phyloP scores from a whole-genome alignment of 2,797 vertebrate species.

The Schizopygopsis malacanthus region DNA sequence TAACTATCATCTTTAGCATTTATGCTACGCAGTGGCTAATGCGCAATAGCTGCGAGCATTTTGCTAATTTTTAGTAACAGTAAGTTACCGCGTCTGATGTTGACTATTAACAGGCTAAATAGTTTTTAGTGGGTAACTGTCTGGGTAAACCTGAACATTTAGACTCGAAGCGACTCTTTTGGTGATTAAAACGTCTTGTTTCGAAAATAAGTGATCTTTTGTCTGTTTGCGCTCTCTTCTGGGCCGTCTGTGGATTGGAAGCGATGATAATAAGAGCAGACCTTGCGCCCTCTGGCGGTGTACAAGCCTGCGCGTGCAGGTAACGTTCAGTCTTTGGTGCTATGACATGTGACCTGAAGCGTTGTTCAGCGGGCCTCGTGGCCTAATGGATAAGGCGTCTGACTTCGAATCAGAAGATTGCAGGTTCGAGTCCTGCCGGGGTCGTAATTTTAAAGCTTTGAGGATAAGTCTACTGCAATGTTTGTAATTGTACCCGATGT shows the following conservation, averaged over 20 bases:
- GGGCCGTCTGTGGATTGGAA: background rate
- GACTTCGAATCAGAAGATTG: slow-evolving; percentile 60
- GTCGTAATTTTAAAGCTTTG: background rate
- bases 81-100: background rate
- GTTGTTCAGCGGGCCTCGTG: accelerated
- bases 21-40: background rate
- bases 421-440: slow-evolving; percentile 57
- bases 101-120: background rate
- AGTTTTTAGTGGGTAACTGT: background rate
- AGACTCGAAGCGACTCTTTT: background rate
- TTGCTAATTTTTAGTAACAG: background rate
- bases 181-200: background rate
- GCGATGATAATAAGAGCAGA: background rate
- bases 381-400: slow-evolving; percentile 58
- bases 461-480: background rate
- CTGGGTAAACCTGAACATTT: background rate
- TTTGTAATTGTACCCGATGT: background rate
- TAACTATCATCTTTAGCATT: background rate
- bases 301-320: background rate
- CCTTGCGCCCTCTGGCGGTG: background rate
- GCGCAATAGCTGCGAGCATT: background rate
- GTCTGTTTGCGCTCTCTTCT: background rate
- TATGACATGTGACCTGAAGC: accelerated
- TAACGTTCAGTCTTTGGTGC: accelerated
- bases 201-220: background rate